phyloP scores from a whole-genome alignment of 2,797 vertebrate species.

The Hylomyscus alleni region DNA sequence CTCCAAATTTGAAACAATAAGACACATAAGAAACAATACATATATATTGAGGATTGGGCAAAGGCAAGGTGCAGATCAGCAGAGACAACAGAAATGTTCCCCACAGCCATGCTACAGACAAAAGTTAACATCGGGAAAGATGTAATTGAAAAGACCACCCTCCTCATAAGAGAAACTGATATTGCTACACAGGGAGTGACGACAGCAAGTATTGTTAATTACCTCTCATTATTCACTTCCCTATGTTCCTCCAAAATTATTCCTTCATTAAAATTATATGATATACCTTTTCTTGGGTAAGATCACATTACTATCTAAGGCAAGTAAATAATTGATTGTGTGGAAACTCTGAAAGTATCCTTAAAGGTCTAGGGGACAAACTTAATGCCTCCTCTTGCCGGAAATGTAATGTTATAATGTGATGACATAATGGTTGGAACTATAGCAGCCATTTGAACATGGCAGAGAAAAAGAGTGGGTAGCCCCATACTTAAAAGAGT shows the following conservation, averaged over 20 bases:
- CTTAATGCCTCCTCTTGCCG: not conserved
- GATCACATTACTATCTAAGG: not conserved
- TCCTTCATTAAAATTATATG: not conserved
- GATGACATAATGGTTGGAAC: not conserved
- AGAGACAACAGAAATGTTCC: not conserved
- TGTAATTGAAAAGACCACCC: not conserved
- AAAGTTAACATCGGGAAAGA: slow-evolving; percentile 30
- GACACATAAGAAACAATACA: not conserved
- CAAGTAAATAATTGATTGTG: not conserved
- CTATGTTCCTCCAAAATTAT: slow-evolving; percentile 37
- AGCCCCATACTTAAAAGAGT: not conserved
- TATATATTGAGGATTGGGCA: not conserved
- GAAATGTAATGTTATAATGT: not conserved
- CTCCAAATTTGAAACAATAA: not conserved
- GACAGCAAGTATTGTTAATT: not conserved
- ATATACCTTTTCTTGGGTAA: not conserved
- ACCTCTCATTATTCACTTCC: not conserved
- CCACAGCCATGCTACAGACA: not conserved
- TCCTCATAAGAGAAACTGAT: not conserved
- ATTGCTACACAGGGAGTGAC: not conserved
- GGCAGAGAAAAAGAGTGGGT: not conserved
- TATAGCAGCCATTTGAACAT: not conserved
- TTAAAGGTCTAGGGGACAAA: not conserved
- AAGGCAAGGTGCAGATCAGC: not conserved
- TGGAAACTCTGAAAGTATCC: not conserved